Percentiles rank a stretch among this genome's conserved stretches.
Conservation (phyloP, 2,888 invertebrate species). For the Drosophila paramelanica region DNA sequence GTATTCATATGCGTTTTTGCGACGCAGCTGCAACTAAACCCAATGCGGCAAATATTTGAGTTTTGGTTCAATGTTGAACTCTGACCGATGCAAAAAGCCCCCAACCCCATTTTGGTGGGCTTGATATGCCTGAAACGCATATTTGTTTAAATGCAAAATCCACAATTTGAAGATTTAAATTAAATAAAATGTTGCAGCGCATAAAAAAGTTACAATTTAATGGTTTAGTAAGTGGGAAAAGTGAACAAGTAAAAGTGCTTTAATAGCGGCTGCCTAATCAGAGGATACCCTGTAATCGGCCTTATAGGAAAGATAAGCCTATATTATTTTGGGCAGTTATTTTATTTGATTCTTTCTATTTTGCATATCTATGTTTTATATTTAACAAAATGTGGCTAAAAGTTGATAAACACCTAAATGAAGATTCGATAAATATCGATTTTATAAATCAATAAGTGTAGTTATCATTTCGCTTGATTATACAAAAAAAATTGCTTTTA, state of each 20-base stretch:
- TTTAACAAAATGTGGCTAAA: no score
- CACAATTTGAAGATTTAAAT: slow-evolving; percentile 50
- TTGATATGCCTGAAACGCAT: neutral
- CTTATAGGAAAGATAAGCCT: no score
- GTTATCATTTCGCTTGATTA: no score
- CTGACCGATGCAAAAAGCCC: slow-evolving; percentile 26
- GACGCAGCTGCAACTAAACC: slow-evolving; percentile 55
- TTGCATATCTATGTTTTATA: no score
- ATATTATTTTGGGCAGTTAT: no score
- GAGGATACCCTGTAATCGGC: neutral
- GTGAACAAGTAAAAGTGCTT: slow-evolving; percentile 55
- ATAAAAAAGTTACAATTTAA: slow-evolving; percentile 55
- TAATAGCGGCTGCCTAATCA: neutral
- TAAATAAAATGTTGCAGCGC: slow-evolving; percentile 43
- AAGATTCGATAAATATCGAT: no score
- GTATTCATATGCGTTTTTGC: slow-evolving; percentile 8
- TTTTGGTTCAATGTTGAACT: slow-evolving; percentile 49
- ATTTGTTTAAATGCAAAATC: neutral
- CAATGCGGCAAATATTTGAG: slow-evolving; percentile 69
- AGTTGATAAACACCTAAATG: no score
- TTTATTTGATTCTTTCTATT: no score
- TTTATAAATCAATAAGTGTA: no score
- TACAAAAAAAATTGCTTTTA: no score
- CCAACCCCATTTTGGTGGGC: no score
- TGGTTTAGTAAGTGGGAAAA: slow-evolving; percentile 65